Evolutionary conservation across 2,888 invertebrate species (phyloP).

Genomic region (Poecilobothrus nobilitatus): DNA sequence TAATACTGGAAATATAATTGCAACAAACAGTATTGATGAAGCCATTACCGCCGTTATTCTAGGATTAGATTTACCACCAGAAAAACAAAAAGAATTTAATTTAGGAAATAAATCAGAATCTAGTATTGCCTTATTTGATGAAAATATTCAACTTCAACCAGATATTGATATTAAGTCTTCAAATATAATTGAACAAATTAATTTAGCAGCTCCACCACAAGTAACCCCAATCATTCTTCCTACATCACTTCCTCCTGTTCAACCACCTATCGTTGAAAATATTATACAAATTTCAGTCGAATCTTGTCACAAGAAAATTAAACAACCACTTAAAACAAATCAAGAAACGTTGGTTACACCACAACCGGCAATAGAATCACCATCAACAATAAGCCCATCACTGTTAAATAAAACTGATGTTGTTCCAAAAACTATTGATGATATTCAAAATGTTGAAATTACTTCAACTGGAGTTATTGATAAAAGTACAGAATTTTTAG

Average conservation of each 20-base stretch:
- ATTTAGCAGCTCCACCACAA: neutral
- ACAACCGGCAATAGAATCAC: neutral
- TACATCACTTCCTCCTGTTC: neutral
- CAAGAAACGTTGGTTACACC: neutral
- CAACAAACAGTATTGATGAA: conserved; percentile 15
- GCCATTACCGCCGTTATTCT: conserved; percentile 12
- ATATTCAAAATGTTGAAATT: conserved; percentile 8
- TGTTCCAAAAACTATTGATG: neutral
- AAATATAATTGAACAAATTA: neutral
- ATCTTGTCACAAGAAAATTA: neutral
- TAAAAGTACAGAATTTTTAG: neutral
- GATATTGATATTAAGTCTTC: neutral
- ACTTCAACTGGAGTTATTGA: conserved; percentile 4
- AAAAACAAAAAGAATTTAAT: conserved; percentile 2
- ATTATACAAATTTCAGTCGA: neutral
- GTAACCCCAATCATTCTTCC: neutral
- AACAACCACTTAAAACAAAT: neutral
- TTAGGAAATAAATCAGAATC: neutral
- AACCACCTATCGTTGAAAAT: neutral
- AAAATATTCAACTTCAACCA: neutral
- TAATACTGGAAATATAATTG: neutral
- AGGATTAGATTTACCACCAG: conserved; percentile 9
- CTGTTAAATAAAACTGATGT: neutral
- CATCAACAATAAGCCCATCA: neutral
- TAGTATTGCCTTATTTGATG: neutral